Evolutionary conservation across 2,888 invertebrate genomes (phyloP), one percentile per base, ranked within the genome.

Genomic region (Itoplectis maculator): DNA sequence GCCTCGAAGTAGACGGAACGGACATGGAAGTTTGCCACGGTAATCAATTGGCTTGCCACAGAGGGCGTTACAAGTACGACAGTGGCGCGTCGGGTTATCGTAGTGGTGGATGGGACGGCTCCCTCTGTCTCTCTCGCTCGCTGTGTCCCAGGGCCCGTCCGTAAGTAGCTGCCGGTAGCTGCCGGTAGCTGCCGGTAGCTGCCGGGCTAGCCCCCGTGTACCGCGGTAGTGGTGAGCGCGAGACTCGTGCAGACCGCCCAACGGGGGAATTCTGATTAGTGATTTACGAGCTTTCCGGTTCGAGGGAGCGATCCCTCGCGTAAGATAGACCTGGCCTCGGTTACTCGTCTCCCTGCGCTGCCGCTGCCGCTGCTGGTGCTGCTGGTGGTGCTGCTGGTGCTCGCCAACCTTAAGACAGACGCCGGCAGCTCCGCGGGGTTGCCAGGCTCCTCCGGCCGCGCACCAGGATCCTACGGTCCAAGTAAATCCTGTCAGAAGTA

Each of bases 401-500:
- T 69, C 66, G 42, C 59, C 45, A 65, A 51, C 78, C 82, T 59
- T 40, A 59, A 82, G 78, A 66, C 82, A 79, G 78, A 78, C 69
- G 77, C 59, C n/a, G 59, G 35, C 59, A 59, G 29, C 37, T 35
- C 4, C 35, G 2, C 35, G 0, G n/a, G n/a, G n/a, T 5, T 47
- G n/a, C n/a, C 1, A 7, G n/a, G 66, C 68, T 51, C 65, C 47
- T 42, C 20, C 45, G 35, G 42, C 54, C 65, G 75, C 40, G 65
- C 72, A 61, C 45, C 63, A 68, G 77, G 18, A 59, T 76, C 76
- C 51, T 47, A 49, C 65, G 68, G 35, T 51, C 83, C 86, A 86
- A 87, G 87, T 90, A 90, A 91, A 91, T 90, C 90, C 90, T 90
- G 91, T 91, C 90, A 89, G 87, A 88, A 89, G 89, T 90, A 91